Evolutionary conservation across 2,113 vertebrate genomes (phyloP), one percentile per base, ranked within the genome.

Genomic region (Pantherophis guttatus): DNA sequence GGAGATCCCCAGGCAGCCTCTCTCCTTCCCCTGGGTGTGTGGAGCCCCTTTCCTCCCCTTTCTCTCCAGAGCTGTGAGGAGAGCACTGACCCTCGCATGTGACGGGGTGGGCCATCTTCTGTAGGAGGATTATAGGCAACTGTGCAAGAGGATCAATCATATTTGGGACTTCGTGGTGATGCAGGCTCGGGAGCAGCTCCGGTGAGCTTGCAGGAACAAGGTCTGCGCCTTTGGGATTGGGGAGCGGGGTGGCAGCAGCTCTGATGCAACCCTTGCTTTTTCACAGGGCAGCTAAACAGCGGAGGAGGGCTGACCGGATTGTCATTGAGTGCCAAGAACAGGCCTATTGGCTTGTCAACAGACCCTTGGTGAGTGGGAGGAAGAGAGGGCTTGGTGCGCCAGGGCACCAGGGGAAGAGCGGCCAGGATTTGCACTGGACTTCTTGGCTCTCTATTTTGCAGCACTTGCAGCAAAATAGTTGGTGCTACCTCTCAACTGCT

Each of bases 131-230:
- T 99, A 99, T 95, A 98, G 98, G 95, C 95, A 97, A 93, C 96
- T 99, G 95, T 98, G 99, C 97, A 98, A 98, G 97, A 97, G 98
- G 93, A 99, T 99, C 95, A 99, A 98, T 96, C 98, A 99, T 96
- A 98, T 97, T 0, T 99, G 99, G 99, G 99, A 99, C 97, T 99
- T 99, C 87, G 99, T 99, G 92, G 98, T 99, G 96, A 99, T 98
- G 98, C 99, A 99, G 96, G 99, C 99, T 0, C 97, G 98, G 94
- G 99, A 99, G 94, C 99, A 99, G 96, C 98, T 99, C 70, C 98
- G 98, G 99, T 99, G 95, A 98, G 97, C 39, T 24, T 0, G 0
- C 23, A 17, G 59, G 21, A 50, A 58, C 15, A 15, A 9, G 24
- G 33, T 39, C 75, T 21, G 33, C 8, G 7, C 75, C 75, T 39